Evolutionary conservation across 2,113 vertebrate genomes (phyloP).

Genomic region (Psettodes erumei): DNA sequence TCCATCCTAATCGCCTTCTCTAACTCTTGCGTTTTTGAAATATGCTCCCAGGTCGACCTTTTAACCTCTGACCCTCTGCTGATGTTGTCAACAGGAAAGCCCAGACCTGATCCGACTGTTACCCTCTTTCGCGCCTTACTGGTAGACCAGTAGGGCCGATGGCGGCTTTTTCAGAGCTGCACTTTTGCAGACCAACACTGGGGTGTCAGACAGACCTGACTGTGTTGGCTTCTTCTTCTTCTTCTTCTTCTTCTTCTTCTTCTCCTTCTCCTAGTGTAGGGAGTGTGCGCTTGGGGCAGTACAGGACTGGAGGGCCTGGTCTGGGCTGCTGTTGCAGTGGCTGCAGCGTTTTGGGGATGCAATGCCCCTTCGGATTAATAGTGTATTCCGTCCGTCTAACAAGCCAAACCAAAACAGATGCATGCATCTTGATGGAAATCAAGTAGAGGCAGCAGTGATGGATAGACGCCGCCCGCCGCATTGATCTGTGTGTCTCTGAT

Average conservation of each 20-base stretch:
- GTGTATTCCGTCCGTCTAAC: background rate
- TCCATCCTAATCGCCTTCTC: conserved; percentile 30
- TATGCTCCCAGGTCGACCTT: conserved; percentile 45
- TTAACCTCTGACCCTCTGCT: conserved; percentile 47
- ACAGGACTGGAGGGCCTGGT: conserved; percentile 20
- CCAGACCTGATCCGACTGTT: conserved; percentile 55
- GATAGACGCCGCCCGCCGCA: conserved; percentile 25
- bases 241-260: conserved; percentile 3
- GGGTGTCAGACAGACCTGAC: background rate
- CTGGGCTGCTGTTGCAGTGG: conserved; percentile 67
- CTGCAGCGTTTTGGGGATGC: conserved; percentile 25
- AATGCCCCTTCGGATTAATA: background rate
- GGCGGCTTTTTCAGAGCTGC: conserved; percentile 27
- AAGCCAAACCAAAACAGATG: conserved; percentile 44
- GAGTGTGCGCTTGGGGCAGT: background rate
- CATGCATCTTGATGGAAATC: conserved; percentile 52
- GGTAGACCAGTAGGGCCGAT: conserved; percentile 31
- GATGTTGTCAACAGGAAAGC: conserved; percentile 66
- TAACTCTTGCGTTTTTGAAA: conserved; percentile 56
- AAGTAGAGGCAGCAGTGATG: conserved; percentile 32
- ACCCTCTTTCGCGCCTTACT: conserved; percentile 31
- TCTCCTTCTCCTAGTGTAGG: background rate
- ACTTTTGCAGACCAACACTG: background rate
- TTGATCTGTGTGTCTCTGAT: conserved; percentile 47
- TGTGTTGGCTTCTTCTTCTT: background rate